Base-by-base conservation (phyloP, 2,888 invertebrate genomes). In the Meta bourneti region DNA sequence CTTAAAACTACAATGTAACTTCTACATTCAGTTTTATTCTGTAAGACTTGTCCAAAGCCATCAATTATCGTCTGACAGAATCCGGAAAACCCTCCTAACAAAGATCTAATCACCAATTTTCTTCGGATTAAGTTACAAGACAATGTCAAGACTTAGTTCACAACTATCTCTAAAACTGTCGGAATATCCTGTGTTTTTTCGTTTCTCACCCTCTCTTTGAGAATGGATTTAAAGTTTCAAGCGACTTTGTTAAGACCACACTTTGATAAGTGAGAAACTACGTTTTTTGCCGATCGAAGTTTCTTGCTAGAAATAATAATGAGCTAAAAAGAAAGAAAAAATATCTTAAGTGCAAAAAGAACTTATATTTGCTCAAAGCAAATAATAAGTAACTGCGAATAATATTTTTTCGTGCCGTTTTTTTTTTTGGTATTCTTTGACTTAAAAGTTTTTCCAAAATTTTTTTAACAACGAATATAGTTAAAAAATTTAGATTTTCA, bases 91-190 rank as follows among this genome's bases (percentile, higher is more conserved):
- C 48, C 52, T 9, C 51, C 19, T 82, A 51, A 52, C 82, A 69
- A 71, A 82, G 72, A 71, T 49, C 16, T 81, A 69, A 82, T 82
- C 82, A 48, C 82, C 82, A 82, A 82, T 82, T 82, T 72, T 82
- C 72, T 82, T 51, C 49, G 52, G 82, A 9, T 82, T 82, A 82
- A 82, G 52, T 19, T 13, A 49, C 19, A 48, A 82, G 49, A 34
- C 49, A 75, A 9, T 16, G 49, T 11, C 34, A 49, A 34, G 72
- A 82, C 71, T 72, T 13, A 20, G 51, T 69, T 82, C 11, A 48
- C 8, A 11, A 11, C 52, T 71, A 20, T 72, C 72, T 82, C 20
- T 19, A 20, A 34, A 72, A 82, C 71, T 71, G 82, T 51, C 82
- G 72, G 70, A 69, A 11, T 81, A 61, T 20, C 11, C 16, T n/a